A percentile compares a stretch with the other conserved stretches of the same genome.
phyloP scores from a whole-genome alignment of 2,888 invertebrate species.

The Sinopyrophorus schimmeli region DNA sequence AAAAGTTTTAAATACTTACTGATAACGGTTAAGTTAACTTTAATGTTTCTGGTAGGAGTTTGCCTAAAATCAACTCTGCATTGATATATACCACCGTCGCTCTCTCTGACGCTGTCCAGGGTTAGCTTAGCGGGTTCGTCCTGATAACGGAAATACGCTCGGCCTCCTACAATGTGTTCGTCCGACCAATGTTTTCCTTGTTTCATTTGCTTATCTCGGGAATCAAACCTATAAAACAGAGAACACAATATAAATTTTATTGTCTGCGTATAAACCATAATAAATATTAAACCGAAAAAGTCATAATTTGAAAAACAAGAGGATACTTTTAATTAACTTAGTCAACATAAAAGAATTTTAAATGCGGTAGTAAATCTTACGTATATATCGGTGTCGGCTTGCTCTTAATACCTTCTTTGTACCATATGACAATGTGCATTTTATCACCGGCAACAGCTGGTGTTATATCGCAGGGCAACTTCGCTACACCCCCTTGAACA shows the following conservation, averaged over 20 bases:
- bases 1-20: slow-evolving; percentile 64
- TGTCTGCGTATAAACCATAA: too few species aligned
- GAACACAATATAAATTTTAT: too few species aligned
- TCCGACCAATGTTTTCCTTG: slow-evolving; percentile 85
- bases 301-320: too few species aligned
- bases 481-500: slow-evolving; percentile 63
- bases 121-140: slow-evolving; percentile 76
- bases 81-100: slow-evolving; percentile 81
- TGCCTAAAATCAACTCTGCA: slow-evolving; percentile 90
- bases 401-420: slow-evolving; percentile 61
- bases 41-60: slow-evolving; percentile 83
- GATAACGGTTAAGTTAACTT: slow-evolving; percentile 86
- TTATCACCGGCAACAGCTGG: slow-evolving; percentile 61
- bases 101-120: slow-evolving; percentile 72
- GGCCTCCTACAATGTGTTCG: slow-evolving; percentile 70
- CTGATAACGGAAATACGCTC: slow-evolving; percentile 76
- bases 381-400: slow-evolving; percentile 62
- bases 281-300: too few species aligned
- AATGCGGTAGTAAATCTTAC: too few species aligned
- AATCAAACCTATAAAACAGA: slow-evolving; percentile 67
- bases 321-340: too few species aligned
- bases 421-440: slow-evolving; percentile 67
- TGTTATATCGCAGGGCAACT: slow-evolving; percentile 64
- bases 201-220: slow-evolving; percentile 71
- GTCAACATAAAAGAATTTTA: too few species aligned